Evolutionary conservation across 2,113 vertebrate species (phyloP), one percentile per base, ranked within the genome.

Genomic region (Hemibagrus wyckioides): DNA sequence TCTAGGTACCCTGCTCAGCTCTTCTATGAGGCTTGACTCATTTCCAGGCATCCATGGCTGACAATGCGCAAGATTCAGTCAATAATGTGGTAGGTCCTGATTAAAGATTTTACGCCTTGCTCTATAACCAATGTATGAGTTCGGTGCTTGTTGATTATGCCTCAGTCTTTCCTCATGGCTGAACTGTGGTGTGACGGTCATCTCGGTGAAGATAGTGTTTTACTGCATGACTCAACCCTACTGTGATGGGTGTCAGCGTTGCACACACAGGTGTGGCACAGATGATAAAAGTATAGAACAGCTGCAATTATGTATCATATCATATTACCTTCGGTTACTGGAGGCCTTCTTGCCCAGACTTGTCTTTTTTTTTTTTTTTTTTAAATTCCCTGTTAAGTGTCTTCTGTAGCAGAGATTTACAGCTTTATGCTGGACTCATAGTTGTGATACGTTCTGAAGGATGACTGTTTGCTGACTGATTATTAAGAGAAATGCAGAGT

Each of bases 41-140:
- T 82, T 89, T 63, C 75, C 88, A 90, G 88, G 85, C 89, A 89
- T 91, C 92, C 67, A 95, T 96, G 95, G 95, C 94, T 88, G 94
- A 94, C 92, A 91, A 90, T 89, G 89, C 91, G 82, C 91, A 94
- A 86, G 92, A 94, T 88, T 76, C 92, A 4, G 94, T 94, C 87
- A 94, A 94, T 90, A 95, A 92, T 89, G 90, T 92, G 94, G 95
- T 96, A 50, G 93, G 94, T 93, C n/a, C 84, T 61, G 2, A 54
- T n/a, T 19, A 84, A 10, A 57, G 8, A 48, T 75, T 10, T 82
- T 23, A 25, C 23, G 17, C 14, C 75, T 2, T 81, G 2, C 28
- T 82, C 11, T 75, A 0, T 86, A 76, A 30, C 15, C 15, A 21
- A 14, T n/a, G 15, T 61, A 6, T 15, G 41, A 67, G 41, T 52